These are phyloP conservation scores for Acanthis flammea DNA, from an alignment of 2,797 vertebrate genomes.

Conservation along the genomic window DNA sequence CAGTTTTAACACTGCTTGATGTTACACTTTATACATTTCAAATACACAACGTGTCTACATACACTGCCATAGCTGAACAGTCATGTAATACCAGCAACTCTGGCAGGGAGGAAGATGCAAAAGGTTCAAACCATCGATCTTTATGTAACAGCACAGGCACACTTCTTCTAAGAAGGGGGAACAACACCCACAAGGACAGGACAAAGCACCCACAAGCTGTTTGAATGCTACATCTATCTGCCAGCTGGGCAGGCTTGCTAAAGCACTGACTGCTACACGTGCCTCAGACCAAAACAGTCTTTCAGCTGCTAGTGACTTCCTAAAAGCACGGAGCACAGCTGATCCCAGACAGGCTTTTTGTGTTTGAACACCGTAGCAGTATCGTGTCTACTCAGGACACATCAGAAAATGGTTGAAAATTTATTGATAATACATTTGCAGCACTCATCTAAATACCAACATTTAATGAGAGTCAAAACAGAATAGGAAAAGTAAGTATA, in stretches of 20 bases:
- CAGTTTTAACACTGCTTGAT: background rate
- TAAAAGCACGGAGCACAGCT: background rate
- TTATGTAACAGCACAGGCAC: background rate
- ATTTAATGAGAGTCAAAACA: background rate
- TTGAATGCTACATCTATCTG: background rate
- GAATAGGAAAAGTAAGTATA: background rate
- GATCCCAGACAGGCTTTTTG: background rate
- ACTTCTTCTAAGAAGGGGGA: background rate
- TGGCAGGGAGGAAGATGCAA: rapidly evolving
- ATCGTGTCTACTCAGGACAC: rapidly evolving
- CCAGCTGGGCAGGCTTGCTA: background rate
- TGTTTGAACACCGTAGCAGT: background rate
- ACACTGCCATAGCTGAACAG: background rate
- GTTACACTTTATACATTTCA: background rate
- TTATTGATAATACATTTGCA: background rate
- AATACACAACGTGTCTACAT: background rate
- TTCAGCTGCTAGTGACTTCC: background rate
- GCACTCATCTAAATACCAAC: background rate
- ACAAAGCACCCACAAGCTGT: background rate
- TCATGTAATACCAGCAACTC: background rate
- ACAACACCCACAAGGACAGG: background rate
- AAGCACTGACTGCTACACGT: background rate
- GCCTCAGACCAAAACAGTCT: background rate
- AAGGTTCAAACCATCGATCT: background rate
- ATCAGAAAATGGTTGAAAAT: background rate